Evolutionary conservation across 2,888 invertebrate genomes (phyloP).

Genomic region (Tillus elongatus): DNA sequence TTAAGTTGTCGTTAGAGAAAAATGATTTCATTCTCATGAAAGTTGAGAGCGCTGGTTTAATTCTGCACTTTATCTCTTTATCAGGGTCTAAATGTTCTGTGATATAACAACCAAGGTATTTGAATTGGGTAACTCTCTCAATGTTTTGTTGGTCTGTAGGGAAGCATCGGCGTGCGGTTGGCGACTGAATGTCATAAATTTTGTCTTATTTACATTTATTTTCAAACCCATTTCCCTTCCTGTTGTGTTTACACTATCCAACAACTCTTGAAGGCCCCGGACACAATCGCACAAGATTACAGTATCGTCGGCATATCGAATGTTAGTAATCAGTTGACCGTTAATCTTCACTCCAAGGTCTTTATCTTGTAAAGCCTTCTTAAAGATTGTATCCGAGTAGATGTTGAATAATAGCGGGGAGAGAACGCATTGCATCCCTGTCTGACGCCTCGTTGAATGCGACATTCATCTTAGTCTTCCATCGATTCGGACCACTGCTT

Average conservation of each 20-base stretch:
- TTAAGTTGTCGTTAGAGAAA: conserved; percentile 9
- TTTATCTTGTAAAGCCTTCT: conserved; percentile 11
- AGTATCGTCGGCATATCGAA: conserved; percentile 17
- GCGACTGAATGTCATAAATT: conserved; percentile 15
- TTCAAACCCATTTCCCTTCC: conserved; percentile 13
- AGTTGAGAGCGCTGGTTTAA: conserved; percentile 11
- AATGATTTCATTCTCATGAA: conserved; percentile 15
- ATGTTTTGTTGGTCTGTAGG: conserved; percentile 9
- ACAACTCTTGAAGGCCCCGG: conserved; percentile 12
- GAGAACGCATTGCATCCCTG: conserved; percentile 13
- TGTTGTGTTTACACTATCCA: conserved; percentile 9
- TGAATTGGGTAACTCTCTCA: conserved; percentile 11
- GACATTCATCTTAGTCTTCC: not conserved
- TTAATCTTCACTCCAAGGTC: conserved; percentile 13
- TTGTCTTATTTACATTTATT: conserved; percentile 16
- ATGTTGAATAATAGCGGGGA: conserved; percentile 13
- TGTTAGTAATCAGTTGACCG: conserved; percentile 14
- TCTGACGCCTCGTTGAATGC: conserved; percentile 11
- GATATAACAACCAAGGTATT: conserved; percentile 13
- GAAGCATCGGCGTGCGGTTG: conserved; percentile 9
- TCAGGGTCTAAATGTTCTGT: conserved; percentile 13
- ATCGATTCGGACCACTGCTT: not conserved
- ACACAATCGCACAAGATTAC: conserved; percentile 12
- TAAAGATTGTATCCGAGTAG: conserved; percentile 13
- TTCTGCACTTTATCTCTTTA: conserved; percentile 14